Base-by-base conservation (phyloP, 1,140 invertebrate genomes). In the Radopholus similis region DNA sequence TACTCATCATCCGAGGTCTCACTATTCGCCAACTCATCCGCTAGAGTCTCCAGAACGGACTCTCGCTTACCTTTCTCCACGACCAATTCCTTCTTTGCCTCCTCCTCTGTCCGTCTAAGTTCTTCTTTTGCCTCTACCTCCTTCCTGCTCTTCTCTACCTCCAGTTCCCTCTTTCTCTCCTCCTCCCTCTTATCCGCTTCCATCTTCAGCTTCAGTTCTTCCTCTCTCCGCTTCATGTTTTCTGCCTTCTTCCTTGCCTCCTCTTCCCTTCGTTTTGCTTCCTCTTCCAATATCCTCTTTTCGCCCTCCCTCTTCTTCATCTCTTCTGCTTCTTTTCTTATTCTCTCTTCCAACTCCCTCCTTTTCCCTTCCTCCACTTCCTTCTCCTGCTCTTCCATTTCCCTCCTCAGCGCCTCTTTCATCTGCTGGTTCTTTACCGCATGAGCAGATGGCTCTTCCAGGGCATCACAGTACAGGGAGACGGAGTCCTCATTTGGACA, bases 1-100 rank as follows among this genome's bases (percentile, higher is more conserved):
- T 21, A 42, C 30, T 62, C 59, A 26, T 62, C 59, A 13, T 62
- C 59, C 9, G 59, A 47, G 13, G 59, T 62, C 49, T 62, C 59
- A 49, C 59, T 62, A 28, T 62, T 62, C 9, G 40, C 59, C 2
- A 62, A 34, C 47, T 51, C 47, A 11, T 51, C 47, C 21, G 15
- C 47, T 5, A 51, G 9, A 26, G 23, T 28, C n/a, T 51, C n/a
- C 8, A 18, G n/a, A 13, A 6, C 26, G 5, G 6, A 18, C 44
- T 47, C 26, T 47, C 15, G 8, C 21, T 23, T 21, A 15, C 4
- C 47, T 51, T 51, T 28, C n/a, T 51, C n/a, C 18, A 26, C n/a
- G 9, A 8, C 18, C 18, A 4, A 4, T 55, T 55, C 1, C 34
- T 11, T 18, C 34, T 28, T 55, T 55, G 5, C 15, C 54, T 15